Evolutionary conservation across 92 coral and sea anemone genomes (phyloP).

Genomic region (Heteractis magnifica): DNA sequence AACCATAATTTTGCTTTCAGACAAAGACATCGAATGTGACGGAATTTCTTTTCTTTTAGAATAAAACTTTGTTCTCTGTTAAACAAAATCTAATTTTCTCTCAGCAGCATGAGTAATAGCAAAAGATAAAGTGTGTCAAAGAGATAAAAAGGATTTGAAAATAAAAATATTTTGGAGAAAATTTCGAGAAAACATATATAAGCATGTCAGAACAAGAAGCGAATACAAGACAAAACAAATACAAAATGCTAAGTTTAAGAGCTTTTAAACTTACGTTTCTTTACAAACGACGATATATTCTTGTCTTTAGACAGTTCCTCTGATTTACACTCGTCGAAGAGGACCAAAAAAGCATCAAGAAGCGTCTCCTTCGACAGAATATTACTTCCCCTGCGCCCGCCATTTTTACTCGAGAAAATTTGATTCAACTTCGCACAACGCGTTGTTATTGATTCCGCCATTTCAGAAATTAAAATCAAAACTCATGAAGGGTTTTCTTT

Average conservation of each 20-base stretch:
- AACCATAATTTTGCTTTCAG: not conserved
- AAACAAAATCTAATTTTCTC: not conserved
- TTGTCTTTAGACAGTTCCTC: conserved; percentile 84
- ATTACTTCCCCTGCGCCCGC: conserved; percentile 54
- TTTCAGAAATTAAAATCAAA: conserved; percentile 15
- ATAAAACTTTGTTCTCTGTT: not conserved
- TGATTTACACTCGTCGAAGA: conserved; percentile 88
- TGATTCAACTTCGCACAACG: conserved; percentile 84
- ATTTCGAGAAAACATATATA: not conserved
- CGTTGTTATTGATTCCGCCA: conserved; percentile 74
- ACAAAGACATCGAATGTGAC: not conserved
- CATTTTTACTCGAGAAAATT: conserved; percentile 71
- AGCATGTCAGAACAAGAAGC: not conserved
- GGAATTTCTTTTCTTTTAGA: not conserved
- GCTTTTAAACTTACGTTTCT: conserved; percentile 76
- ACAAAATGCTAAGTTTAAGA: not conserved
- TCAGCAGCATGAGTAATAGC: not conserved
- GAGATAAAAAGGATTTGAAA: not conserved
- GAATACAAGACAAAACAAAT: not conserved
- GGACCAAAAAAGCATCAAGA: conserved; percentile 85
- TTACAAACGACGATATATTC: conserved; percentile 76
- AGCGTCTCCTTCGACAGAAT: conserved; percentile 77
- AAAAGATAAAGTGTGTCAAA: not conserved
- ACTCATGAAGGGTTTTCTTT: not conserved
- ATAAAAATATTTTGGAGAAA: not conserved